Evolutionary conservation across 2,797 vertebrate genomes (phyloP), one percentile per base, ranked within the genome.

Genomic region (Rallus crepitans): DNA sequence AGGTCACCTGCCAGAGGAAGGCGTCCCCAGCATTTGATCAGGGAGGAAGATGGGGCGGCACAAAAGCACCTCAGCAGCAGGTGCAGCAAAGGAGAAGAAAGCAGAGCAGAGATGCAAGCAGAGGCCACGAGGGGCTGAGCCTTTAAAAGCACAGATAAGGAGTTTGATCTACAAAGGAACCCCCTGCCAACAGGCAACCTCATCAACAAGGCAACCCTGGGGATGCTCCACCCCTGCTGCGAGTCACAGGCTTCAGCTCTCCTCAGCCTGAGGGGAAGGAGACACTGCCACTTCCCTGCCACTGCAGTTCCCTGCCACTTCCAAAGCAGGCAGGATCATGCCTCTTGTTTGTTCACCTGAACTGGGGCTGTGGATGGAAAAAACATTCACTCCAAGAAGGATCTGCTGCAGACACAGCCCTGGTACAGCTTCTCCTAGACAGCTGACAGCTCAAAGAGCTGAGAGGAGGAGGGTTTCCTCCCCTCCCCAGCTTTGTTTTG

Each of bases 111-210:
- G 95, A 97, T 96, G 94, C 93, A 97, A 96, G 94, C 86, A 60
- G 82, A 94, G 87, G 94, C 95, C 96, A 80, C 92, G 1, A 95
- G 96, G 82, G 96, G 96, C 93, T 75, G 75, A 95, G 93, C 84
- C 89, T 85, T 91, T 95, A 96, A 97, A 94, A 95, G 95, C 89
- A 80, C 50, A 75, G 93, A 95, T 80, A 82, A 96, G 94, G 92
- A 92, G 93, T 92, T 89, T 97, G 95, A 96, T 96, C 95, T 97
- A 97, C 94, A 96, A 97, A 97, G 60, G 57, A 93, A 72, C 47
- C 75, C 75, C 21, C 3, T 11, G 2, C 37, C 80, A 97, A 95
- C 83, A 85, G 93, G 93, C 94, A 96, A 79, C 81, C 90, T 95
- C 96, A 95, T 93, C 96, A 95, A 90, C 94, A 80, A 93, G 95